Evolutionary conservation across 2,113 vertebrate genomes (phyloP).

Genomic region (Chionomys nivalis): DNA sequence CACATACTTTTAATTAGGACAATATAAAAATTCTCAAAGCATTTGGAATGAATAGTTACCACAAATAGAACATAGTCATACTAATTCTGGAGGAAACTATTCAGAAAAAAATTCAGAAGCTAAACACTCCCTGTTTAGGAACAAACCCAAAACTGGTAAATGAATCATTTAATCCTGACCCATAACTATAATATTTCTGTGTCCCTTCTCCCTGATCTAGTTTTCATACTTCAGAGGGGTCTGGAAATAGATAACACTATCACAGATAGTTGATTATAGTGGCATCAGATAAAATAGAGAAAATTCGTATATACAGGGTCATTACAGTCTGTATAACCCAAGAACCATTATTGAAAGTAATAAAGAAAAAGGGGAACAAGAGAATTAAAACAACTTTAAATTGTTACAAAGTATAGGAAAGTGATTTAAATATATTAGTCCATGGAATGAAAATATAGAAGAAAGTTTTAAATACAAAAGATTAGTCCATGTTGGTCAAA

Average conservation of each 20-base stretch:
- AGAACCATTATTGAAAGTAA: not conserved
- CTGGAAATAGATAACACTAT: not conserved
- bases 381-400: not conserved
- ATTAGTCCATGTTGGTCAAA: not conserved
- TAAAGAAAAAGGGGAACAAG: not conserved
- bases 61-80: not conserved
- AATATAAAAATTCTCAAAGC: not conserved
- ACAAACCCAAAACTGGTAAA: not conserved
- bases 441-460: not conserved
- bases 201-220: not conserved
- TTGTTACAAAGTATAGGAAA: not conserved
- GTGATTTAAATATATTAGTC: not conserved
- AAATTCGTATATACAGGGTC: not conserved
- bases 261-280: not conserved
- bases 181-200: not conserved
- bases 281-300: not conserved
- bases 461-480: not conserved
- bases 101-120: not conserved
- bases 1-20: not conserved
- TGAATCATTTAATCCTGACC: conserved; percentile 28
- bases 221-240: not conserved
- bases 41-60: conserved; percentile 32
- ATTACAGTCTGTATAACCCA: not conserved
- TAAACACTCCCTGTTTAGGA: not conserved
- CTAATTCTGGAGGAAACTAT: not conserved